These are phyloP conservation scores for Plotosus lineatus DNA, from an alignment of 2,113 vertebrate species.

Conservation along the genomic window DNA sequence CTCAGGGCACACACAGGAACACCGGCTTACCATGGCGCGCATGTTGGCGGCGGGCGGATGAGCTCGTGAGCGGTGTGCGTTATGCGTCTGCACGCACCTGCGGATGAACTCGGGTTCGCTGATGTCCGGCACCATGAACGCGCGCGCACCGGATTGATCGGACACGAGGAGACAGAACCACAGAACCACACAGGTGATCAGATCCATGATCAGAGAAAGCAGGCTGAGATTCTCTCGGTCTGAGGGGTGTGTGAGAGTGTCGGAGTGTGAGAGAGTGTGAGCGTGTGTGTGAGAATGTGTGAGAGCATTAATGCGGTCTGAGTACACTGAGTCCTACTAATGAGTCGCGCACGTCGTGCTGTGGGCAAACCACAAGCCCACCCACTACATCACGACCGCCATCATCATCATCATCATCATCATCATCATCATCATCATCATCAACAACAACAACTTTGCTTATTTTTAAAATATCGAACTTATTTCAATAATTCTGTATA, in stretches of 20 bases:
- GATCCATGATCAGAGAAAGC: conserved; percentile 38
- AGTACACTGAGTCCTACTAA: conserved; percentile 10
- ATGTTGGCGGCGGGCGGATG: conserved; percentile 36
- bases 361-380: conserved; percentile 35
- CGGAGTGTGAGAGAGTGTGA: not conserved
- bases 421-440: not conserved
- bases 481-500: too few relatives aligned
- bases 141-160: conserved; percentile 4
- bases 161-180: conserved; percentile 36
- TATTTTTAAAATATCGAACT: too few relatives aligned
- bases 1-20: not conserved
- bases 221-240: not conserved
- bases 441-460: too few relatives aligned
- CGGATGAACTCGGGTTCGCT: conserved; percentile 51
- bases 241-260: not conserved
- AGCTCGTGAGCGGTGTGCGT: conserved; percentile 39
- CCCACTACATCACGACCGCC: conserved; percentile 43
- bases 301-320: conserved; percentile 15
- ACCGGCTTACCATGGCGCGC: conserved; percentile 48
- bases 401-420: not conserved
- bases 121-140: conserved; percentile 47
- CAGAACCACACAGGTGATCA: conserved; percentile 3
- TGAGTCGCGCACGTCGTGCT: conserved; percentile 32
- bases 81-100: conserved; percentile 51
- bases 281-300: not conserved